These are phyloP conservation scores for Schizotus pectinicornis DNA, from an alignment of 2,888 invertebrate species.

Conservation along the genomic window DNA sequence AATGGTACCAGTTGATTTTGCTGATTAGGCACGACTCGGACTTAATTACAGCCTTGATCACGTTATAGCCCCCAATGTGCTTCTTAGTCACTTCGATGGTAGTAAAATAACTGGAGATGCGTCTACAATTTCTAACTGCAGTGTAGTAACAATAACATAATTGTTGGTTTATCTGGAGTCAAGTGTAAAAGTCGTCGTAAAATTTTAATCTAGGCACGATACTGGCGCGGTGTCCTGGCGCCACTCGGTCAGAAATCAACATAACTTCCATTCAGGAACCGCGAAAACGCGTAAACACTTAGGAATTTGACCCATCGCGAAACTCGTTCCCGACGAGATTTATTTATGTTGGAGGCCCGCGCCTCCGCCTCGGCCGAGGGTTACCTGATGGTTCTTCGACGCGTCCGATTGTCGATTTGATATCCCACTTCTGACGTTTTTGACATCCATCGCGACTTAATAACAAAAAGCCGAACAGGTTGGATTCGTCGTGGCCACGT, in stretches of 20 bases:
- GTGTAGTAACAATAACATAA: slow-evolving; percentile 24
- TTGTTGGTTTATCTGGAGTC: slow-evolving; percentile 17
- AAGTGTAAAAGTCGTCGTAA: slow-evolving; percentile 29
- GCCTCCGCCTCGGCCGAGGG: no score
- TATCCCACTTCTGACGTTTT: no score
- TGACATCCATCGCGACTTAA: neutral
- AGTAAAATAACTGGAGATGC: no score
- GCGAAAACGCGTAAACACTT: slow-evolving; percentile 5
- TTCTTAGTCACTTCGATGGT: no score
- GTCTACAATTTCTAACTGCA: slow-evolving; percentile 6
- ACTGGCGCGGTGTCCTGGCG: slow-evolving; percentile 13
- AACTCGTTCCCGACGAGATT: neutral
- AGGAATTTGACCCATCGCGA: neutral
- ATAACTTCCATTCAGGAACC: neutral
- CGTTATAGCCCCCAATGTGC: no score
- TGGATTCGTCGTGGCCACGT: slow-evolving; percentile 19
- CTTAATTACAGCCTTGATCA: no score
- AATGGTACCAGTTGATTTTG: no score
- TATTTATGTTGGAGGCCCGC: neutral
- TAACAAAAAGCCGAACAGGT: slow-evolving; percentile 21
- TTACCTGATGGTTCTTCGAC: no score
- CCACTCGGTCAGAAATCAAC: slow-evolving; percentile 5
- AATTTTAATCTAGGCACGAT: slow-evolving; percentile 13
- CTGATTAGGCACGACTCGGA: no score
- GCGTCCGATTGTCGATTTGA: no score